phyloP scores from a whole-genome alignment of 2,797 vertebrate genomes.

The Gallinago stenura region DNA sequence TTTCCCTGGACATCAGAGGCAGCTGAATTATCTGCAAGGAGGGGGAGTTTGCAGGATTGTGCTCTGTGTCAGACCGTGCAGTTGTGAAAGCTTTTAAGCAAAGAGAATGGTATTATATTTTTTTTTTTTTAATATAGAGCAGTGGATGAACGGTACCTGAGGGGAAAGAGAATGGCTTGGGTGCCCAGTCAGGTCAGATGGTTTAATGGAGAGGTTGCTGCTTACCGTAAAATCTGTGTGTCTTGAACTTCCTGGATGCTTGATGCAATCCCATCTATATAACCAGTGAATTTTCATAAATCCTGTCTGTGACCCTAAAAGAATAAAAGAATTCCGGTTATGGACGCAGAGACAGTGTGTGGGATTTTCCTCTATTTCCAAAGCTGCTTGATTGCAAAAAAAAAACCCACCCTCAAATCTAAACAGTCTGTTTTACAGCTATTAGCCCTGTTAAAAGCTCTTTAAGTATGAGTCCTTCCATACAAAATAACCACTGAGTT shows the following conservation, averaged over 20 bases:
- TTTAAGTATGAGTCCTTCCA: neutral
- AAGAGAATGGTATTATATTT: neutral
- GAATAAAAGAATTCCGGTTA: neutral
- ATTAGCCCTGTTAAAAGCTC: neutral
- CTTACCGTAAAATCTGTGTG: accelerated
- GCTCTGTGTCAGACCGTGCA: neutral
- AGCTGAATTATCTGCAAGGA: neutral
- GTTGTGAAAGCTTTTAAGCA: accelerated
- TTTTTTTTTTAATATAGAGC: neutral
- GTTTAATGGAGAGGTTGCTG: neutral
- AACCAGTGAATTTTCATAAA: neutral
- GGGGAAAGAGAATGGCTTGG: neutral
- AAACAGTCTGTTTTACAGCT: neutral
- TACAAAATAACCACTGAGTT: neutral
- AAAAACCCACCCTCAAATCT: neutral
- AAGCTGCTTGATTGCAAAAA: neutral
- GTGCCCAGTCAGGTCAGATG: accelerated
- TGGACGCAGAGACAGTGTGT: too few relatives aligned
- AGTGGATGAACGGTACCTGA: accelerated
- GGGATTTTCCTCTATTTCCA: neutral
- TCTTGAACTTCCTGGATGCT: neutral
- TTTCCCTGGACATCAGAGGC: neutral
- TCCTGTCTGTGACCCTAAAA: neutral
- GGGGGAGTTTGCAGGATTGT: neutral
- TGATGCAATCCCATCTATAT: neutral